Evolutionary conservation across 2,888 invertebrate species (phyloP).

Genomic region (Lymantria monacha): DNA sequence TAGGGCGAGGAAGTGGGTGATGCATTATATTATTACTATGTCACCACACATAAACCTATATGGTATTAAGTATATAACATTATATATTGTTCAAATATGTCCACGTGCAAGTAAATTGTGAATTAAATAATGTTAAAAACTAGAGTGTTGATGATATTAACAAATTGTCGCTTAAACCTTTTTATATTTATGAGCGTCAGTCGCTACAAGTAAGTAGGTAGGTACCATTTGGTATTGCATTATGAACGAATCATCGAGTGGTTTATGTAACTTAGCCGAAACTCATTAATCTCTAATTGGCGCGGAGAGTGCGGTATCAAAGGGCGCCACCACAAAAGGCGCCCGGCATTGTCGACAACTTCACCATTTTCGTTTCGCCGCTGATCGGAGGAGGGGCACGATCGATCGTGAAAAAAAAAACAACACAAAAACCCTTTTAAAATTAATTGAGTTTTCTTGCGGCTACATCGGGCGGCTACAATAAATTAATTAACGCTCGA

Average conservation of each 20-base stretch:
- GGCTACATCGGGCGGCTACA: conserved; percentile 76
- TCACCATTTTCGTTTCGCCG: conserved; percentile 61
- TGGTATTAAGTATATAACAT: too few species aligned
- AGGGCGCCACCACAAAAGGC: conserved; percentile 61
- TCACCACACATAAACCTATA: too few species aligned
- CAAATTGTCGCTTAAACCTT: too few species aligned
- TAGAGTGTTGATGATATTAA: too few species aligned
- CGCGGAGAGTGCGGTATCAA: conserved; percentile 58
- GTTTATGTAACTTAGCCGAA: conserved; percentile 43
- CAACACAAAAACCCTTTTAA: conserved; percentile 82
- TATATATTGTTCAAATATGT: too few species aligned
- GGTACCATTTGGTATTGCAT: not conserved
- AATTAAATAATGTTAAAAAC: too few species aligned
- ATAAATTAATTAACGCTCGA: conserved; percentile 81
- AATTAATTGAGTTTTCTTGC: conserved; percentile 83
- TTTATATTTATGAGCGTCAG: too few species aligned
- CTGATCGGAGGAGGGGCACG: conserved; percentile 40
- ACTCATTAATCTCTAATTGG: conserved; percentile 77
- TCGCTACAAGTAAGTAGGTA: too few species aligned
- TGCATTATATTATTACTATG: too few species aligned
- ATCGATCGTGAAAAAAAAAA: conserved; percentile 73
- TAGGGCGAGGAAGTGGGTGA: too few species aligned
- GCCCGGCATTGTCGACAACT: conserved; percentile 59
- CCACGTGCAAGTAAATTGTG: too few species aligned
- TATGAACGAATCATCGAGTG: conserved; percentile 25